These are phyloP conservation scores for Eucidaris tribuloides DNA, from an alignment of 35 echinoderm and acorn worm species.

Conservation along the genomic window DNA sequence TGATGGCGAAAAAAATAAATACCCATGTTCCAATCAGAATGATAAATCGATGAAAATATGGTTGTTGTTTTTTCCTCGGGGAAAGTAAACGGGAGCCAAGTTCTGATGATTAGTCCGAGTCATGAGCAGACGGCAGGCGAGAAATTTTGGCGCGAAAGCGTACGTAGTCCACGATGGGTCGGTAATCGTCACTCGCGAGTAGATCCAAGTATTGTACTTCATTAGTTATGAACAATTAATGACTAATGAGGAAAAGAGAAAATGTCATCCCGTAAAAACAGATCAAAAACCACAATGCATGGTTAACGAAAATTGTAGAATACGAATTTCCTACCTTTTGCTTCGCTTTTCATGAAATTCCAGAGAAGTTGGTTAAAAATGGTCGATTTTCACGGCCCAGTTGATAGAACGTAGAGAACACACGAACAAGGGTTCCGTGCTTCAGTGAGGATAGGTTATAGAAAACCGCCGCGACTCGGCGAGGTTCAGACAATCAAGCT, in stretches of 20 bases:
- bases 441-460: constrained; percentile 33
- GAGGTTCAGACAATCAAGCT: constrained; percentile 4
- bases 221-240: too few relatives aligned
- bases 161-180: too few relatives aligned
- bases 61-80: not conserved
- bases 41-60: not conserved
- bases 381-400: constrained; percentile 16
- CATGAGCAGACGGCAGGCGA: not conserved
- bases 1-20: not conserved
- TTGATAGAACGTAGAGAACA: constrained; percentile 30
- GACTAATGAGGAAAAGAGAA: not conserved
- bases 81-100: not conserved
- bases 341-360: constrained; percentile 19
- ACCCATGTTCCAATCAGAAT: not conserved
- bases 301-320: not conserved
- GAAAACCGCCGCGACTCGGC: constrained; percentile 14
- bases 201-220: too few relatives aligned
- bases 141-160: too few relatives aligned
- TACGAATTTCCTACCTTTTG: constrained; percentile 1
- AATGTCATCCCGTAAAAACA: not conserved
- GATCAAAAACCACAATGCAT: not conserved
- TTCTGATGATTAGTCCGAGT: not conserved
- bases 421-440: constrained; percentile 24
- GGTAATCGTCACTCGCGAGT: too few relatives aligned
- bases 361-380: constrained; percentile 15